phyloP scores from a whole-genome alignment of 2,113 vertebrate species.

The Galemys pyrenaicus region DNA sequence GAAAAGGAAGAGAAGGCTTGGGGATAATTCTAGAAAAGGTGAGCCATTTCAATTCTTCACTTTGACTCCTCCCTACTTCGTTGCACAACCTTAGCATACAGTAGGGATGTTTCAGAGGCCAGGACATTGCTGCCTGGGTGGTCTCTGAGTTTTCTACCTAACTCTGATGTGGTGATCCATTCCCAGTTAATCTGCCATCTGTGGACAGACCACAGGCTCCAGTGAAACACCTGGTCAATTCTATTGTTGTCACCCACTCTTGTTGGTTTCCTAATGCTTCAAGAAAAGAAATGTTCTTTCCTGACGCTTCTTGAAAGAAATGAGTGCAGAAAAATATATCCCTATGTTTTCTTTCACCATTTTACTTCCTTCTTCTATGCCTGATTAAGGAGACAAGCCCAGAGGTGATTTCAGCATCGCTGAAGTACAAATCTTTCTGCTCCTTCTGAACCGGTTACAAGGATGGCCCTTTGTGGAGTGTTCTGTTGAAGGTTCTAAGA shows the following conservation, averaged over 20 bases:
- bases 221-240: not conserved
- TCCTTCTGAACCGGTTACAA: not conserved
- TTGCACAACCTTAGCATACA: no score
- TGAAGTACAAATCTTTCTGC: not conserved
- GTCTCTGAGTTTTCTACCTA: not conserved
- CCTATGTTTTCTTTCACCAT: not conserved
- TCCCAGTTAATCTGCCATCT: not conserved
- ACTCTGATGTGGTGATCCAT: not conserved
- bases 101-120: not conserved
- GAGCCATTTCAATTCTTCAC: not conserved
- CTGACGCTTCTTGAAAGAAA: not conserved
- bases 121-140: not conserved
- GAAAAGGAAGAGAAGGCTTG: not conserved
- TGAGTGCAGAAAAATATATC: not conserved
- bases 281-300: not conserved
- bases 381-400: not conserved
- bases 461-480: not conserved
- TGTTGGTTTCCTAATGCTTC: not conserved
- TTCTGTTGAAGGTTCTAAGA: not conserved
- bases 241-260: not conserved
- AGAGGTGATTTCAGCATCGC: not conserved
- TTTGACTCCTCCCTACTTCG: not conserved
- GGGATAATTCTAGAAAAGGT: no score
- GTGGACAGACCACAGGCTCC: not conserved
- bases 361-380: not conserved